Evolutionary conservation across 1,140 invertebrate species (phyloP), one percentile per base, ranked within the genome.

Genomic region (Drosophila parvula): DNA sequence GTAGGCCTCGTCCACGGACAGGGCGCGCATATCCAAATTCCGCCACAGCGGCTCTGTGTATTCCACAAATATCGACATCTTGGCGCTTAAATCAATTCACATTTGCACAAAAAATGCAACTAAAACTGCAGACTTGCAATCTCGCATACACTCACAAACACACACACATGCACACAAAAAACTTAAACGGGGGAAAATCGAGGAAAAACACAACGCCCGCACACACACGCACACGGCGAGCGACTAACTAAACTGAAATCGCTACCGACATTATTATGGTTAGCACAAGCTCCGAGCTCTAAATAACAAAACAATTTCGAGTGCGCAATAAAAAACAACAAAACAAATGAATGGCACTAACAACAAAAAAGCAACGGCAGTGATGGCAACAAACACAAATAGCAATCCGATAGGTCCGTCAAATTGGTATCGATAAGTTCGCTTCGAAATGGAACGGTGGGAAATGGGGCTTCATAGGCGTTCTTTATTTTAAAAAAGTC

Each of bases 21-120:
- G 36, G 5, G 55, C 57, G 6, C 90, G 88, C 88, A 91, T 91
- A 56, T 91, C 55, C 22, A 91, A 40, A 36, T 85, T 58, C 34
- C 90, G 90, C 90, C 90, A 91, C 22, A 60, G 59, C 27, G 90
- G 82, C 14, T 90, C 90, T 12, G 84, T 91, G 40, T 91, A 91
- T 58, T 91, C 90, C 51, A 91, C 79, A 22, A 91, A 82, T 38
- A 73, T 47, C 8, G 88, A 80, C 90, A 91, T 91, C 40, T n/a
- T 56, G 16, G 9, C 27, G 16, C 7, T 27, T 44, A 8, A 53
- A 14, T 10, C 14, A 51, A 38, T 64, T 62, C 38, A 67, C 74
- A 74, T 67, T 73, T 56, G 51, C 70, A 38, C 47, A 44, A 50
- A 64, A 77, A 11, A 11, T 74, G 27, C 53, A 51, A 43, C 47